phyloP scores from a whole-genome alignment of 2,113 vertebrate species.

The Trogon surrucura region DNA sequence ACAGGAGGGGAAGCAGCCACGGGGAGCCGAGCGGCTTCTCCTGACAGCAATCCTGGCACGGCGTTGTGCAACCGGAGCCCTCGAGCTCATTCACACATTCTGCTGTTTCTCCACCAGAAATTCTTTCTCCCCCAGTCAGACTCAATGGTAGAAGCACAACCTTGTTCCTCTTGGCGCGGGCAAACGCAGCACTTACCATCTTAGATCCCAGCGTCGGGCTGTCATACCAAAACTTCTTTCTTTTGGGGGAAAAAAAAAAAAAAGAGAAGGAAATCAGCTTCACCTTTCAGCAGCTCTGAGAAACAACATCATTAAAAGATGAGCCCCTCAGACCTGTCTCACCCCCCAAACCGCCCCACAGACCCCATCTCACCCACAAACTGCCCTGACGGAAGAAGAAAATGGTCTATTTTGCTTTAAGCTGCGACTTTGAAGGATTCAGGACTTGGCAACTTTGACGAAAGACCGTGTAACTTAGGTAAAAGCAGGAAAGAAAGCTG shows the following conservation, averaged over 20 bases:
- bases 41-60: not conserved
- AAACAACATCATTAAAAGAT: not conserved
- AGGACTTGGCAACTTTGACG: too few relatives aligned
- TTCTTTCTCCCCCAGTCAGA: not conserved
- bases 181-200: slow-evolving; percentile 15
- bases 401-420: too few relatives aligned
- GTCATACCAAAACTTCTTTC: slow-evolving; percentile 87
- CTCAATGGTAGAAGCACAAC: not conserved
- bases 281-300: not conserved
- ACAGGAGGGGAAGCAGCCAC: not conserved
- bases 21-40: not conserved
- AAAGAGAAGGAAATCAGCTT: not conserved
- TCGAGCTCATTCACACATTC: not conserved
- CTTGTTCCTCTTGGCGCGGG: not conserved
- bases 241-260: not conserved
- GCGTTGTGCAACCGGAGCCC: not conserved
- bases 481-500: too few relatives aligned
- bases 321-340: too few relatives aligned
- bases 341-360: too few relatives aligned
- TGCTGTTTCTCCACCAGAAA: not conserved
- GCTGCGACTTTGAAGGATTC: too few relatives aligned
- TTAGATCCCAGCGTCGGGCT: slow-evolving; percentile 65
- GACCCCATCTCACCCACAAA: too few relatives aligned
- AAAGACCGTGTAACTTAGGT: too few relatives aligned
- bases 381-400: too few relatives aligned